phyloP scores from a whole-genome alignment of 2,113 vertebrate genomes.

The Xyliphius kryptos region DNA sequence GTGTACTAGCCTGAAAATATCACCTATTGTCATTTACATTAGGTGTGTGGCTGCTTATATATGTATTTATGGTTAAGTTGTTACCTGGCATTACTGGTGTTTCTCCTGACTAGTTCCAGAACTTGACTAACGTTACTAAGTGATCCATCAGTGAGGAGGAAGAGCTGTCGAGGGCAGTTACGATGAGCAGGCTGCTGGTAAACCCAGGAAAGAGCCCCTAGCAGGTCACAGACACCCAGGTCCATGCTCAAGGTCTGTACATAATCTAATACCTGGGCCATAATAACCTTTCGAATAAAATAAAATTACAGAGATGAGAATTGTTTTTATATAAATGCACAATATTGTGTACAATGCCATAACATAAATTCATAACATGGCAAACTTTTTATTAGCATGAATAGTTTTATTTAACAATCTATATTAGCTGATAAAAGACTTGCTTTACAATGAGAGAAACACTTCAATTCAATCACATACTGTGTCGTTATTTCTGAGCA shows the following conservation, averaged over 20 bases:
- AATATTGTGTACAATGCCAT: background rate
- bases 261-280: conserved; percentile 69
- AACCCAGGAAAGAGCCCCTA: conserved; percentile 76
- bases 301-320: background rate
- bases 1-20: too few relatives aligned
- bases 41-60: too few relatives aligned
- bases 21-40: too few relatives aligned
- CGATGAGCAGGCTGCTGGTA: conserved; percentile 77
- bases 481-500: too few relatives aligned
- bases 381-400: too few relatives aligned
- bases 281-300: conserved; percentile 4
- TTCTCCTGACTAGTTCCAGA: conserved; percentile 81
- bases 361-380: too few relatives aligned
- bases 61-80: too few relatives aligned
- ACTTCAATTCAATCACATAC: too few relatives aligned
- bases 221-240: conserved; percentile 64
- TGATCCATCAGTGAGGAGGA: conserved; percentile 71
- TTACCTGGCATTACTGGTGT: conserved; percentile 79
- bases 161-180: conserved; percentile 82
- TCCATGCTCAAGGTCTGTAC: conserved; percentile 64
- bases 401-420: too few relatives aligned
- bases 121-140: conserved; percentile 59
- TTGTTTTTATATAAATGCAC: background rate
- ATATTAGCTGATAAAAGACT: too few relatives aligned
- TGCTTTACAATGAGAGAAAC: too few relatives aligned